These are phyloP conservation scores for Drosophila aldrichi DNA, from an alignment of 2,888 invertebrate genomes.

Conservation along the genomic window DNA sequence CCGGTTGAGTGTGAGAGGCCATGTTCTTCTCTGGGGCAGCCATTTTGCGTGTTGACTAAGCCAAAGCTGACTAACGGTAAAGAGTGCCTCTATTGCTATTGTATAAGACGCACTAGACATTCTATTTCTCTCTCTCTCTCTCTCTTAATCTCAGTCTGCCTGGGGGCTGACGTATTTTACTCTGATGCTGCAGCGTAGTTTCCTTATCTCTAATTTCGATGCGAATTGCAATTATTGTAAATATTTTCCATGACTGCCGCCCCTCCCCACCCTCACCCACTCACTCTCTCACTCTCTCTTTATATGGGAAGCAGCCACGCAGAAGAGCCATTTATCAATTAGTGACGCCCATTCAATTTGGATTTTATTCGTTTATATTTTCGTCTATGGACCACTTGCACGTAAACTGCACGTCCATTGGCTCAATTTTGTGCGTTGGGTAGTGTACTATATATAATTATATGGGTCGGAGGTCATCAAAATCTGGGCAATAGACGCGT, in stretches of 20 bases:
- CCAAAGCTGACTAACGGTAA: slow-evolving; percentile 6
- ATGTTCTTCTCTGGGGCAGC: slow-evolving; percentile 29
- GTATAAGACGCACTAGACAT: slow-evolving; percentile 18
- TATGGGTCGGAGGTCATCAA: slow-evolving; percentile 64
- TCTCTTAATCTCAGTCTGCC: slow-evolving; percentile 1
- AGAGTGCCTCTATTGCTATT: slow-evolving; percentile 3
- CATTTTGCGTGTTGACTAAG: slow-evolving; percentile 64
- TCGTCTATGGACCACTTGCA: slow-evolving; percentile 55
- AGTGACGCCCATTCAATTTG: slow-evolving; percentile 74
- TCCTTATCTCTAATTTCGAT: slow-evolving; percentile 53
- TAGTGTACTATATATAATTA: slow-evolving; percentile 38
- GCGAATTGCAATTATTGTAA: slow-evolving; percentile 35
- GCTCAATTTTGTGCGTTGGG: slow-evolving; percentile 8
- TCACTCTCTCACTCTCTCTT: neutral
- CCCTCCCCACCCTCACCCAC: neutral
- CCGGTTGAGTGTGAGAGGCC: slow-evolving; percentile 37
- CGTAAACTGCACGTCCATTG: slow-evolving; percentile 73
- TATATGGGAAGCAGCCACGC: slow-evolving; percentile 60
- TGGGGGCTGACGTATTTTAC: slow-evolving; percentile 38
- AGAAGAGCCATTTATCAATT: slow-evolving; percentile 74
- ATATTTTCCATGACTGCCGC: slow-evolving; percentile 21
- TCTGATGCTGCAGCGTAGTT: slow-evolving; percentile 45
- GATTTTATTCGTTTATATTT: slow-evolving; percentile 30
- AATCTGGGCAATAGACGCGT: slow-evolving; percentile 73
- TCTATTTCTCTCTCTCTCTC: neutral